Percentiles rank a stretch among this genome's conserved stretches.
Conservation (phyloP, 1,140 invertebrate genomes). For the Holotrichia oblita region DNA sequence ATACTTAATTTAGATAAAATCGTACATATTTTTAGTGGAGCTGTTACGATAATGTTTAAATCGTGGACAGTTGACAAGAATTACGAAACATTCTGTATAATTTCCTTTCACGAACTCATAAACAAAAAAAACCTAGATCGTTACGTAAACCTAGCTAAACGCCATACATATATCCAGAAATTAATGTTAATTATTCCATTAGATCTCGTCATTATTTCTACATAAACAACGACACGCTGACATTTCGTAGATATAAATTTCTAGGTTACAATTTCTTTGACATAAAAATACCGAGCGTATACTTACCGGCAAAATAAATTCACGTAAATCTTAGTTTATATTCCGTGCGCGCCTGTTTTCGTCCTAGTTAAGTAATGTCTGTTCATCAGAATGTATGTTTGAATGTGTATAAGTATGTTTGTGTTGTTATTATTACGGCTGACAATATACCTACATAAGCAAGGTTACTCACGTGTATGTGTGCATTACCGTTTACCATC, state of each 20-base stretch:
- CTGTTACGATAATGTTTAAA: too few species aligned
- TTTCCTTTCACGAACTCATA: too few species aligned
- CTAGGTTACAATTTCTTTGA: constrained; percentile 35
- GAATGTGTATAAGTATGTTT: neutral
- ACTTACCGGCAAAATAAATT: constrained; percentile 34
- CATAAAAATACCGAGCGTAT: constrained; percentile 12
- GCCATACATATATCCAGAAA: neutral
- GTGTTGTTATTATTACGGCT: neutral
- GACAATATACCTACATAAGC: neutral
- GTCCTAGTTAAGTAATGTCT: constrained; percentile 35
- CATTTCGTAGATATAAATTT: constrained; percentile 4
- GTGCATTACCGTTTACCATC: neutral
- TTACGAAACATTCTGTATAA: too few species aligned
- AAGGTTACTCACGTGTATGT: constrained; percentile 27
- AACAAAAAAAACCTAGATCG: too few species aligned
- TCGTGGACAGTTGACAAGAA: too few species aligned
- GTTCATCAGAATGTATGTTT: neutral
- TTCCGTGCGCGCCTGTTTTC: constrained; percentile 11
- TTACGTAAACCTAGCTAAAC: too few species aligned
- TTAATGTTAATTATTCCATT: neutral
- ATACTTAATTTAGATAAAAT: too few species aligned
- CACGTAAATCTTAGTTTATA: constrained; percentile 27
- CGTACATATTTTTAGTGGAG: too few species aligned
- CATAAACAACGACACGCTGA: constrained; percentile 8
- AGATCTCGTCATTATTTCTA: neutral